Base-by-base conservation (phyloP, 2,888 invertebrate genomes). In the Oegoconia quadripuncta region DNA sequence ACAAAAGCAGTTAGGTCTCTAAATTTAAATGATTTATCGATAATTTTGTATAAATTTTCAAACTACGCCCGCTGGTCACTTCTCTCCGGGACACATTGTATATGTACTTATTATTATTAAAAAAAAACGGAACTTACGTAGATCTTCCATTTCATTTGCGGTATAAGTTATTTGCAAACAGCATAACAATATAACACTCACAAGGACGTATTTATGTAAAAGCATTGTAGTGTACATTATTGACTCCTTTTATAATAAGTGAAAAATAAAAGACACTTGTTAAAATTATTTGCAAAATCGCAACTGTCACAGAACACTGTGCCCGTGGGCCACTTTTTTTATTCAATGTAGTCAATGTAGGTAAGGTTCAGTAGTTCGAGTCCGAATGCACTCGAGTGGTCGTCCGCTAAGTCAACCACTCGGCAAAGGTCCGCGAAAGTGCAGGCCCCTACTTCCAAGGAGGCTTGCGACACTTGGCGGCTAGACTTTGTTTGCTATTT, bases 381-480 rank as follows among this genome's bases (percentile, higher is more conserved):
- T 22, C 5, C 29, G 20, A 18, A 25, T 35, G 34, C 23, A 32
- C 30, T 23, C 26, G n/a, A 13, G 37, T 30, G 34, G 45, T 29
- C n/a, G 59, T 60, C 53, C 60, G 55, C n/a, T n/a, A n/a, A 53
- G 42, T n/a, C n/a, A 54, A 50, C 46, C 47, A 49, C 58, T 50
- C 63, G 54, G 48, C 55, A 51, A 52, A 51, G 53, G 59, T 50
- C 60, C 52, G 64, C 68, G 75, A 74, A 73, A 72, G 71, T 71
- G 55, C 56, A 55, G 42, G 48, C 74, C 75, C 77, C 80, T 73
- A 60, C 71, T 67, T 13, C 32, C 22, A n/a, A 22, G 25, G 14
- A 17, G 41, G 35, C 45, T 71, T 71, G 64, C 79, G 61, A 73
- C 64, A 75, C 48, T 43, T 28, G 28, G 13, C 33, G 12, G 12